Base-by-base conservation (phyloP, 2,888 invertebrate genomes). In the Lamellibrachia satsuma region DNA sequence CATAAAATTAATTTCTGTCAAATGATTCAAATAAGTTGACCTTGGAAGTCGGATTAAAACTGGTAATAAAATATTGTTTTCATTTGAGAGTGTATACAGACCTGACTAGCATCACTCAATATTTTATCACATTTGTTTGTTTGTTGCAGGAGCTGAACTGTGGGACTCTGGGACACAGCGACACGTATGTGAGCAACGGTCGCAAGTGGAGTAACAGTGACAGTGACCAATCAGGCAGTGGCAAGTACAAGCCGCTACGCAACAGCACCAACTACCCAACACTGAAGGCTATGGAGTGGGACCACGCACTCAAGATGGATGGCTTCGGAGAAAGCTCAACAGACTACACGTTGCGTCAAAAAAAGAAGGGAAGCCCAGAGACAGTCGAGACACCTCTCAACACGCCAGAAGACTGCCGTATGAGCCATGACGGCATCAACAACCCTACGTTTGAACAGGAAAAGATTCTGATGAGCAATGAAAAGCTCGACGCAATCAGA, bases 251-350 rank as follows among this genome's bases (percentile, higher is more conserved):
- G 75, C 75, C 75, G 2, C 22, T 75, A 22, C 75, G 75, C 0
- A n/a, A 75, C 75, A 75, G 75, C 75, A 22, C 75, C 75, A 75
- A 93, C 90, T 93, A 93, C 92, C 92, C 93, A 90, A 93, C 93
- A 55, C 93, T 93, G 39, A 92, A 90, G 57, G 92, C 93, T 57
- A 90, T 93, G 15, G 93, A 93, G 7, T 90, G 91, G 52, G 91
- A 91, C 9, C 93, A 93, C 57, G 93, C 93, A 22, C 57, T 93
- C n/a, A 91, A 52, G 39, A 52, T 92, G 90, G 93, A 93, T 7
- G 93, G 93, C 27, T 93, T 93, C 57, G 93, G 93, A 8, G 93
- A 93, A 91, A 93, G 92, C 90, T 92, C 93, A 22, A 93, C 93
- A 7, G 93, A 93, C 51, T 27, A 90, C 7, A 93, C 93, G 9